Evolutionary conservation across 2,888 invertebrate species (phyloP), one percentile per base, ranked within the genome.

Genomic region (Acleris literana): DNA sequence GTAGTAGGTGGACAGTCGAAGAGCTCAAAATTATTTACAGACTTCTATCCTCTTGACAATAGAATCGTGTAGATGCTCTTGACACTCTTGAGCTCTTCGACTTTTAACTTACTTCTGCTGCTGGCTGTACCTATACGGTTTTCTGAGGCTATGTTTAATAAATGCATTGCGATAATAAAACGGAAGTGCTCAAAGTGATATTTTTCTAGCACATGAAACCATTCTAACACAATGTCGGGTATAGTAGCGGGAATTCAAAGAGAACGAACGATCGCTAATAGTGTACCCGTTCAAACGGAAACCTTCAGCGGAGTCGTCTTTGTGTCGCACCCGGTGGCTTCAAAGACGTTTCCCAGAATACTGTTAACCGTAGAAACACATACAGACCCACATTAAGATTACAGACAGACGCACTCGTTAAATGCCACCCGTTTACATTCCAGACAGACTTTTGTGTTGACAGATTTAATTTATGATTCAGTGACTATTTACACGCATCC

Each of bases 291-390:
- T 18, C 48, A 49, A 49, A 20, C 49, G 49, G 49, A 20, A 49
- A 49, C 49, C 49, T 17, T 49, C 49, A 49, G 49, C 20, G 11
- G 39, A 18, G 49, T 18, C 9, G 55, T 60, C 64, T 46, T 46
- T 46, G 46, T 57, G 48, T 43, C 16, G n/a, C 25, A n/a, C 17
- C 18, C 44, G 39, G 17, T 5, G 18, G 51, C 55, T 65, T 61
- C 55, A 56, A 65, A 61, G 48, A 20, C 49, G 25, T 18, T 65
- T 65, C 65, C 44, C 11, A 51, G 65, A 61, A 65, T 25, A 20
- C 22, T 43, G 63, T 56, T 61, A 56, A 51, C 60, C 61, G 51
- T 61, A 61, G 56, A 43, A 55, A 18, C 17, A 52, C 52, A 49
- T 51, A 20, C 20, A 29, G 46, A 49, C 17, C 43, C 44, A 51